A percentile compares a stretch with the other conserved stretches of the same genome.
Evolutionary conservation across 2,113 vertebrate species (phyloP).

Genomic region (Megatriorchis doriae): DNA sequence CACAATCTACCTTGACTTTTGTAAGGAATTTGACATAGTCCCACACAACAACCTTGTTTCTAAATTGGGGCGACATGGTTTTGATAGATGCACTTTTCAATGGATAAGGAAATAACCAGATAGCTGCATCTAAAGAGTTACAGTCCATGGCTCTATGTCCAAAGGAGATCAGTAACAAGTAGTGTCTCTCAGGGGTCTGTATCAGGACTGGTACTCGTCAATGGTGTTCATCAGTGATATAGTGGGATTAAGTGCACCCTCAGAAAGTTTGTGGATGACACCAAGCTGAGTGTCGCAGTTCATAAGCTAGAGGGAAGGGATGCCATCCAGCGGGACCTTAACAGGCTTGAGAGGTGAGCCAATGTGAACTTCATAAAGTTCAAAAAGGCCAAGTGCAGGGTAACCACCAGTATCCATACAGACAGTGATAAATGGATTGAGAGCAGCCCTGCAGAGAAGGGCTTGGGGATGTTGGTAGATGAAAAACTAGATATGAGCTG

Average conservation of each 20-base stretch:
- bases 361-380: too few species aligned
- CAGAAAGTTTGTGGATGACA: neutral
- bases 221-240: too few species aligned
- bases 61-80: neutral
- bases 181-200: neutral
- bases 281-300: neutral
- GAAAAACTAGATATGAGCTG: too few species aligned
- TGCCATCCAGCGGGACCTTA: neutral
- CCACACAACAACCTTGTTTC: neutral
- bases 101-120: neutral
- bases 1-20: neutral
- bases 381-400: too few species aligned
- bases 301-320: neutral
- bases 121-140: neutral
- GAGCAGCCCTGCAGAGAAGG: too few species aligned
- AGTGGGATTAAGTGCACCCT: neutral
- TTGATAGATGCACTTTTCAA: neutral
- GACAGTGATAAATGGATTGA: too few species aligned
- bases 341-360: too few species aligned
- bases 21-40: neutral
- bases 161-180: neutral
- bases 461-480: too few species aligned
- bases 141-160: neutral
- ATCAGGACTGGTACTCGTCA: neutral
- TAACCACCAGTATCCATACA: too few species aligned